Conservation (phyloP, 2,113 vertebrate genomes). For the Orycteropus afer region DNA sequence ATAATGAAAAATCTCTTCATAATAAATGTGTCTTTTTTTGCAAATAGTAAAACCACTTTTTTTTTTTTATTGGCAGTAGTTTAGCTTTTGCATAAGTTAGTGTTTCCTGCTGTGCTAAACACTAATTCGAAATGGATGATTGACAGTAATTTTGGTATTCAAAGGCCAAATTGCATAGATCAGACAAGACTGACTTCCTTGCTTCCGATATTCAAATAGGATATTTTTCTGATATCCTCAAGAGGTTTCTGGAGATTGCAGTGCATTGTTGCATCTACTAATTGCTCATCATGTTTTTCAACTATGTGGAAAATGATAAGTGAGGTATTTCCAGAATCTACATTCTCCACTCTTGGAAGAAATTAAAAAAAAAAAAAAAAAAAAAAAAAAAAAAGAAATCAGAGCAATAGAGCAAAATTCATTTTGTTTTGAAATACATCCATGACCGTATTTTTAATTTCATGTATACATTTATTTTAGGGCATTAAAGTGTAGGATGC, state of each 20-base stretch:
- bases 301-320: slow-evolving; percentile 47
- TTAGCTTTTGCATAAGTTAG: slow-evolving; percentile 66
- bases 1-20: slow-evolving; percentile 1
- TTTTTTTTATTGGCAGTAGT: slow-evolving; percentile 53
- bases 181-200: slow-evolving; percentile 45
- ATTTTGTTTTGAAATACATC: neutral
- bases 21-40: slow-evolving; percentile 31
- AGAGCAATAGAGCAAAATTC: neutral
- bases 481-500: neutral
- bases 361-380: neutral
- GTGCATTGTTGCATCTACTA: neutral
- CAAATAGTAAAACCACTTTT: slow-evolving; percentile 41
- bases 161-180: slow-evolving; percentile 68
- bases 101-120: slow-evolving; percentile 73
- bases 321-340: neutral
- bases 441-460: neutral
- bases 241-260: slow-evolving; percentile 52
- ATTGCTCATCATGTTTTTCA: slow-evolving; percentile 59
- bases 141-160: slow-evolving; percentile 71
- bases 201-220: slow-evolving; percentile 60
- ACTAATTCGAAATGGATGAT: slow-evolving; percentile 74
- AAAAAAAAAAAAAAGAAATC: neutral
- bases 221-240: slow-evolving; percentile 59
- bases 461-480: neutral
- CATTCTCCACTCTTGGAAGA: neutral